Evolutionary conservation across 2,888 invertebrate species (phyloP), one percentile per base, ranked within the genome.

Genomic region (Chymomyza caudatula): DNA sequence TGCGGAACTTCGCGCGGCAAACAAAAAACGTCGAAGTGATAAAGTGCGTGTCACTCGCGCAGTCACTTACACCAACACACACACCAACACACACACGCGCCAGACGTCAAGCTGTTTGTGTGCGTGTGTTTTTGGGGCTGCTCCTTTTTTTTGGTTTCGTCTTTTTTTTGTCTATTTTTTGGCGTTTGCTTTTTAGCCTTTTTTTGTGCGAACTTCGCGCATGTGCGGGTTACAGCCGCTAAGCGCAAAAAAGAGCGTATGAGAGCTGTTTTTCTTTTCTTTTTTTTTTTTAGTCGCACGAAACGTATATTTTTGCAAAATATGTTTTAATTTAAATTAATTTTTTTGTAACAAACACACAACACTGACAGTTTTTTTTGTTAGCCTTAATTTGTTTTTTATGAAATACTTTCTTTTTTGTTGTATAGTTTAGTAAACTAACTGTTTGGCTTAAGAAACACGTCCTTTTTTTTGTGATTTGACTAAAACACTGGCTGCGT

Each of bases 1-100:
- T 69, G 70, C 73, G 47, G 13, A 15, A 83, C 84, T 17, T 84
- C 83, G 77, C 84, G 86, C 80, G 86, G 67, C 85, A 85, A 80
- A 75, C 71, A 71, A 60, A 73, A 74, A 71, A 73, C 67, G 19
- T 47, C 70, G n/a, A 53, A 65, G 61, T 75, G 71, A 73, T 71
- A 71, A 84, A 63, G 66, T 79, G 83, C 85, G 85, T 80, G 83
- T 67, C 61, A 56, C 22, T 20, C 57, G 19, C 56, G 49, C 54
- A 23, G 20, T 13, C 65, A 47, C 55, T 8, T 1, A 22, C 57
- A 15, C 29, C 22, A 52, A 51, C 22, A 37, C 65, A 53, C 62
- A 55, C 65, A 17, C 49, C 20, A 42, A 60, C 54, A 25, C 53
- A 57, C 51, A 55, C 60, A 42, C 47, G 62, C 65, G 49, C 60